These are phyloP conservation scores for Bruchidius siliquastri DNA, from an alignment of 2,888 invertebrate species.

Conservation along the genomic window DNA sequence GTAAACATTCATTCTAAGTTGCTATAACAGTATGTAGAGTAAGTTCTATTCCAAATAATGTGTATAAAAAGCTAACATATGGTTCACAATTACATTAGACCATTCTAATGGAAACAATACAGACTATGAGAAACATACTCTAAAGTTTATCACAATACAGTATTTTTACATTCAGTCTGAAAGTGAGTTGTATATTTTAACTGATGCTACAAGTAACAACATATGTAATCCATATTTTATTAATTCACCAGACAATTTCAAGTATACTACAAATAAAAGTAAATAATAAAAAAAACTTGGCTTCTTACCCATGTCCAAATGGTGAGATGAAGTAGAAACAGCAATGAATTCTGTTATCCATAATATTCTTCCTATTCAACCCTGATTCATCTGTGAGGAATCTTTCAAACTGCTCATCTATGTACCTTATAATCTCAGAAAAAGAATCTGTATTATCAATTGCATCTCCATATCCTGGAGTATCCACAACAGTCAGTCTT, in stretches of 20 bases:
- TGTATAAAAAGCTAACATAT: too few species aligned
- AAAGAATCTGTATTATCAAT: constrained; percentile 93
- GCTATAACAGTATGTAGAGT: background rate
- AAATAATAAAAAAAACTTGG: background rate
- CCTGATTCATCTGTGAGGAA: constrained; percentile 91
- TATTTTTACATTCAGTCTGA: too few species aligned
- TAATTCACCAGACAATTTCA: too few species aligned
- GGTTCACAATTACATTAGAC: too few species aligned
- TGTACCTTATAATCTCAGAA: constrained; percentile 90
- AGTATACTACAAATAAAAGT: too few species aligned
- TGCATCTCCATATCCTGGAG: constrained; percentile 94
- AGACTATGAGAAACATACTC: too few species aligned
- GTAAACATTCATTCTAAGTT: background rate
- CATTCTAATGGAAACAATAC: too few species aligned
- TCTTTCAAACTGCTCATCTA: constrained; percentile 94
- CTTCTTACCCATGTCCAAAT: constrained; percentile 85
- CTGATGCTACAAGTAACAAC: too few species aligned
- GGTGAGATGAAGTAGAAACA: constrained; percentile 97
- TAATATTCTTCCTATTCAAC: constrained; percentile 90
- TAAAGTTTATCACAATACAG: too few species aligned
- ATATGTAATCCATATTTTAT: too few species aligned
- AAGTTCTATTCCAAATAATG: background rate
- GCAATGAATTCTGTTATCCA: constrained; percentile 96
- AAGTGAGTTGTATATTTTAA: too few species aligned
- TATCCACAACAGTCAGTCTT: constrained; percentile 89